Evolutionary conservation across 2,888 invertebrate genomes (phyloP), one percentile per base, ranked within the genome.

Genomic region (Andrena praecox): DNA sequence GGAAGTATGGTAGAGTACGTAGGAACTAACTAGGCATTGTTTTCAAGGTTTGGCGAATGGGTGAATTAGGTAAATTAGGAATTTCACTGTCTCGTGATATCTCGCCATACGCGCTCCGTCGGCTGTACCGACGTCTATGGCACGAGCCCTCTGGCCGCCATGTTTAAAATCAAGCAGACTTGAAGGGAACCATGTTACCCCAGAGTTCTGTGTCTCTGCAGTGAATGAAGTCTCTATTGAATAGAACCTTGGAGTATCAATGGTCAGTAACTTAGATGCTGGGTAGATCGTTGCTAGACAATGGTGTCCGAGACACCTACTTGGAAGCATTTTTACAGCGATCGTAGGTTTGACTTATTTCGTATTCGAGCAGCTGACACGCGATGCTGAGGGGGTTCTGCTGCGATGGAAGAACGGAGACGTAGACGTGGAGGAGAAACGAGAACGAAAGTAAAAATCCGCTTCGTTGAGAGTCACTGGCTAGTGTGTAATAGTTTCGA

Each of bases 401-500:
- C 56, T 8, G 24, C 54, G 54, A 56, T 24, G 5, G 62, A 75
- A 64, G 48, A 63, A 16, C 24, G 24, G 68, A n/a, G 12, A 27
- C 67, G 54, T 48, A 24, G 56, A n/a, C 20, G 54, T 1, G 24
- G 12, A 31, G 56, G 63, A 75, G 74, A 78, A 86, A 86, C 87
- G 87, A 87, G 90, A 91, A 91, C 89, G 91, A 91, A 91, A 91
- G 90, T 91, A 91, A 91, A 90, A 91, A 87, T 85, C 79, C 77
- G 56, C 64, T 76, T 70, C 84, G 88, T 85, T 93, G 93, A 93
- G 93, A 91, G 87, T 86, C 93, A 89, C 93, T 93, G 93, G 79
- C 85, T 91, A 91, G 92, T 93, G 93, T 93, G 93, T 94, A 93
- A 94, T 93, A 93, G 93, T 94, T 94, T 94, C 93, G 93, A 93